These are phyloP conservation scores for Hystrix brachyura DNA, from an alignment of 2,113 vertebrate species.

Conservation along the genomic window DNA sequence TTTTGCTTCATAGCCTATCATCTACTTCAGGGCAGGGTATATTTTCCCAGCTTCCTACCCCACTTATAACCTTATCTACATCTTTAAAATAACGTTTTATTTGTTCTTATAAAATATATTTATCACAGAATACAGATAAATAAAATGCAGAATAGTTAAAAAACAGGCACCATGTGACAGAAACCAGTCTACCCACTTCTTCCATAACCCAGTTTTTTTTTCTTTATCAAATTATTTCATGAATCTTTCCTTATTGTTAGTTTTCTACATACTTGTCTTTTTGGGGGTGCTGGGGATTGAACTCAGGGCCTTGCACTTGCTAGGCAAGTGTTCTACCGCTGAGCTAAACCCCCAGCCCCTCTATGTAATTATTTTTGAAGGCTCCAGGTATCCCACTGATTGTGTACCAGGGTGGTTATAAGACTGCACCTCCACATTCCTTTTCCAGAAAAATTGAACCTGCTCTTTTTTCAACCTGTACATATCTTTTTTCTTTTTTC, in stretches of 20 bases:
- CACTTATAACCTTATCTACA: not conserved
- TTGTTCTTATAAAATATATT: slow-evolving; percentile 13
- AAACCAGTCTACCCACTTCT: not conserved
- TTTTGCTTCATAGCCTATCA: not conserved
- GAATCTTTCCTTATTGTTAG: not conserved
- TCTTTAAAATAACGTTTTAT: slow-evolving; percentile 29
- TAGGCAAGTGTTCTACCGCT: too few species aligned
- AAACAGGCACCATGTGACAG: not conserved
- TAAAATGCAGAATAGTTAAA: not conserved
- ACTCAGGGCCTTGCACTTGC: too few species aligned
- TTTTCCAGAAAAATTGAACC: not conserved
- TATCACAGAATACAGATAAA: not conserved
- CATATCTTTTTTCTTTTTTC: too few species aligned
- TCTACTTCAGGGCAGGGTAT: not conserved
- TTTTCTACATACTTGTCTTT: not conserved
- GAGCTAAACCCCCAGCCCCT: too few species aligned
- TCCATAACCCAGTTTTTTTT: not conserved
- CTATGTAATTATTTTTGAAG: not conserved
- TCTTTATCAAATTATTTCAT: not conserved
- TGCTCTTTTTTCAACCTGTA: not conserved
- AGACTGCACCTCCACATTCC: not conserved
- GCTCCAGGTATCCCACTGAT: not conserved
- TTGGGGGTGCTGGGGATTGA: too few species aligned
- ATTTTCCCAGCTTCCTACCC: not conserved
- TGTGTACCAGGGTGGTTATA: not conserved